Conservation (phyloP, 1,140 invertebrate species). For the Dufourea novaeangliae region DNA sequence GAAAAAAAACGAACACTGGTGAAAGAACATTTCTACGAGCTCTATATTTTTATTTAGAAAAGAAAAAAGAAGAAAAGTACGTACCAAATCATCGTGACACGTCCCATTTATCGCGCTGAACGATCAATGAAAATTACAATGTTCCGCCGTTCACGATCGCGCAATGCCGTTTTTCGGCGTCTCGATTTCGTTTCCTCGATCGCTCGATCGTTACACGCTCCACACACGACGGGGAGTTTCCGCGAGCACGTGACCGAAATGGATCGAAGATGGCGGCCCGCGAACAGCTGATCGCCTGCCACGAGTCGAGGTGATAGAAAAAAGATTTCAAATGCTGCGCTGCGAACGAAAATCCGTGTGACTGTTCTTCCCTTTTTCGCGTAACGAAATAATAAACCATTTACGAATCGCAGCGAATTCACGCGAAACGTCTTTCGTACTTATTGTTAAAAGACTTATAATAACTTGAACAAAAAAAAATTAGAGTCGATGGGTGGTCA, state of each 20-base stretch:
- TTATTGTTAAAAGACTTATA: neutral
- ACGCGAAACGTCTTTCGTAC: neutral
- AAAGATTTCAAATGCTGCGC: neutral
- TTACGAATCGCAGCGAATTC: neutral
- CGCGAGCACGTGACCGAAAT: neutral
- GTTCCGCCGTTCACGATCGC: neutral
- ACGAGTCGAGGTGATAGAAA: neutral
- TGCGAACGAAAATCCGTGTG: neutral
- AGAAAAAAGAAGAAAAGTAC: no score
- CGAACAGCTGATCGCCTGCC: conserved; percentile 22
- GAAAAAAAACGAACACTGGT: conserved; percentile 18
- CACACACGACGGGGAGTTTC: neutral
- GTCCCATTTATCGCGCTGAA: conserved; percentile 24
- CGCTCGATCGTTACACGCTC: conserved; percentile 27
- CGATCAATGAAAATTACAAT: conserved; percentile 25
- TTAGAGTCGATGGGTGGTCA: no score
- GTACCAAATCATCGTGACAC: conserved; percentile 12
- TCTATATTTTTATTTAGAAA: conserved; percentile 50
- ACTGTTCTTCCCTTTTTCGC: neutral
- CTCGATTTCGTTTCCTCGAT: conserved; percentile 25
- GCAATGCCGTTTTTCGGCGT: no score
- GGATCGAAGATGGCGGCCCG: conserved; percentile 12
- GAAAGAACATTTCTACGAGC: conserved; percentile 30
- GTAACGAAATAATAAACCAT: no score
- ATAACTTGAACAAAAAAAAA: neutral